These are phyloP conservation scores for Circaetus cinerascens DNA, from an alignment of 2,113 vertebrate species.

Conservation along the genomic window DNA sequence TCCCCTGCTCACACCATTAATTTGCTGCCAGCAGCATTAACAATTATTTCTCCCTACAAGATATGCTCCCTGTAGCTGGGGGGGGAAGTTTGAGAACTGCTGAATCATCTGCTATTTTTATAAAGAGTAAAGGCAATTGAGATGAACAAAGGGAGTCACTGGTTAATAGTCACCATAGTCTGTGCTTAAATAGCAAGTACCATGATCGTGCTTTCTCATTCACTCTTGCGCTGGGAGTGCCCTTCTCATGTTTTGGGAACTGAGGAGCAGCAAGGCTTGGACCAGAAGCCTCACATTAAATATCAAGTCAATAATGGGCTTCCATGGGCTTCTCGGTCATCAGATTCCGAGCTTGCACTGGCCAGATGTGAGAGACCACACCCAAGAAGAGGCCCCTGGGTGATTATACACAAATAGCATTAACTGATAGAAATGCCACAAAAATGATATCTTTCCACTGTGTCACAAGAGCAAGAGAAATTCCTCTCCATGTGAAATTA, in stretches of 20 bases:
- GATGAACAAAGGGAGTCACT: background rate
- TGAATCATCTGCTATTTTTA: background rate
- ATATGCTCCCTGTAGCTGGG: accelerated
- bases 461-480: background rate
- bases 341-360: background rate
- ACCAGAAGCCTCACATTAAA: background rate
- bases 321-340: background rate
- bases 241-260: background rate
- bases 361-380: background rate
- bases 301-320: background rate
- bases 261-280: background rate
- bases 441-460: background rate
- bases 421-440: background rate
- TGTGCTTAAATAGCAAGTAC: background rate
- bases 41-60: background rate
- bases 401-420: background rate
- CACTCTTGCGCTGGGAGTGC: background rate
- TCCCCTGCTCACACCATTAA: background rate
- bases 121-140: background rate
- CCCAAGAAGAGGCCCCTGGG: background rate
- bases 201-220: background rate
- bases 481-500: background rate
- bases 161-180: background rate
- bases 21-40: background rate
- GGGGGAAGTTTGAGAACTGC: background rate